Base-by-base conservation (phyloP, 1,140 invertebrate species). In the Drosophila malerkotliana region DNA sequence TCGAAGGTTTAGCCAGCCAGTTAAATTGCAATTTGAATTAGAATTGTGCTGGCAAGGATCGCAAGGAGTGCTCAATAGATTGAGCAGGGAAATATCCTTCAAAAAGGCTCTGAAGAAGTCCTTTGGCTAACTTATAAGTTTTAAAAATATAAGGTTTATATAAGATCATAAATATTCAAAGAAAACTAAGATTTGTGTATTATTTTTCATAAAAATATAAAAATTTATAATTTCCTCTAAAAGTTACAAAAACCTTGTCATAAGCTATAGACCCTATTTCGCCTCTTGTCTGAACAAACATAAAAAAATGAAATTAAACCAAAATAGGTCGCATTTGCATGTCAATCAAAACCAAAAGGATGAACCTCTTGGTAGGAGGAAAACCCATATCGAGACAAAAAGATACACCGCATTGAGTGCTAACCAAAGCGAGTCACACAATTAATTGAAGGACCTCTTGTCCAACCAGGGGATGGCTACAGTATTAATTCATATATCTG, bases 271-370 rank as follows among this genome's bases (percentile, higher is more conserved):
- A 15, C 52, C 21, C 57, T 44, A 9, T 9, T 41, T 21, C 28
- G 21, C 28, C 41, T 21, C 15, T 45, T 47, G 15, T 21, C 52
- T 32, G 21, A 10, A 24, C 44, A 15, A 44, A 15, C 24, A 12
- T 18, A 12, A 68, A 68, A 41, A 74, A 61, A 57, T 56, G 39
- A 68, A 74, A 66, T 77, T 41, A 69, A 77, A 77, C 26, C 52
- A 77, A 87, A 79, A 77, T 73, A 78, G 76, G 73, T 80, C 79
- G 69, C 72, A 72, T 76, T 77, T 79, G 78, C 77, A 79, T 77
- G 77, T 82, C 77, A 82, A 82, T 82, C 63, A 69, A 69, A 28
- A 28, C 6, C 6, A 28, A 28, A 21, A 14, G 24, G n/a, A 34
- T n/a, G 15, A 39, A 32, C 34, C 14, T 1, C 2, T 5, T 44